Evolutionary conservation across 2,797 vertebrate genomes (phyloP), one percentile per base, ranked within the genome.

Genomic region (Melanotaenia nigrans): DNA sequence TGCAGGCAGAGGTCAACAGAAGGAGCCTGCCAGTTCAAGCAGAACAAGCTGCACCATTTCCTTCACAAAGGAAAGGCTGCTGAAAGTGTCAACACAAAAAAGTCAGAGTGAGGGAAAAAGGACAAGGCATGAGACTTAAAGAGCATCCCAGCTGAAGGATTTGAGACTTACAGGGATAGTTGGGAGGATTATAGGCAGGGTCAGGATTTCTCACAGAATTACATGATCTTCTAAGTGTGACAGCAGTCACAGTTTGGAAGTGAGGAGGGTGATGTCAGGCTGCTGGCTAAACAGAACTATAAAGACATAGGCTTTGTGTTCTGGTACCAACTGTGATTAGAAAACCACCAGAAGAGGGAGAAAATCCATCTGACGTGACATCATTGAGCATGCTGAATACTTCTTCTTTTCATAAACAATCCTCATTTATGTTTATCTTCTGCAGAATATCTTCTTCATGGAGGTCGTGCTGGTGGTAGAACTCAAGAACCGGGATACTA

Each of bases 311-410:
- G 53, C 65, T 77, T 69, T 58, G 56, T 75, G 60, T 45, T 79
- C 24, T 79, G 76, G 58, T 59, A 74, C 40, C 60, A 30, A 4
- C 36, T 55, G 47, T 54, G 75, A 59, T 70, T 56, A 81, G 65
- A 56, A 32, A 67, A 40, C 66, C 36, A 69, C 65, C 67, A 51
- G 18, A 57, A 28, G 65, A 61, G 32, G 64, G 60, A 56, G 20
- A 81, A 71, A 68, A 81, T 65, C 63, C 78, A 75, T 80, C 69
- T 80, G 74, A 67, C 55, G 81, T 82, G 64, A 73, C 68, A 71
- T 32, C 40, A 73, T 60, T 69, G 55, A 73, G 53, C 42, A 53
- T 71, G 62, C 59, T 55, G 73, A 72, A 63, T 69, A 51, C 42
- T 60, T 68, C 33, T 61, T 75, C 40, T 28, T 68, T 79, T 71